phyloP scores from a whole-genome alignment of 2,888 invertebrate species.

The Mantis religiosa region DNA sequence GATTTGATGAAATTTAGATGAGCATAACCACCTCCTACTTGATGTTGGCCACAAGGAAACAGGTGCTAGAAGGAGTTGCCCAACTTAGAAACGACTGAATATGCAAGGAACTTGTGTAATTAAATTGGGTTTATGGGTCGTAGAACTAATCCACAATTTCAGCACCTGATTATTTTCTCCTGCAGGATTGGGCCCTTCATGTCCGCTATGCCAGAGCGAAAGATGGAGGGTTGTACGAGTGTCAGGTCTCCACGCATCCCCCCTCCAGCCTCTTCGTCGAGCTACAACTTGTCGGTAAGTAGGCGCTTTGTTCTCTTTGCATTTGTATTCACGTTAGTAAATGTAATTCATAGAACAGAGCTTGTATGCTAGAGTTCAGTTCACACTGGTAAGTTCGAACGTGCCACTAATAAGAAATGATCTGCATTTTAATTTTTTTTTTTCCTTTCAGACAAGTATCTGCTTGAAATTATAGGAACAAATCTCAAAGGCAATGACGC shows the following conservation, averaged over 20 bases:
- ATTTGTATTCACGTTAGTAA: no score
- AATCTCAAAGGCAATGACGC: no score
- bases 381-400: no score
- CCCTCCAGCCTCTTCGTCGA: slow-evolving; percentile 62
- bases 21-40: neutral
- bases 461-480: no score
- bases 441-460: no score
- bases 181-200: slow-evolving; percentile 62
- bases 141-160: slow-evolving; percentile 19
- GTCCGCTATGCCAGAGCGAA: slow-evolving; percentile 58
- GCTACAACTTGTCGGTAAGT: slow-evolving; percentile 61
- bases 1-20: neutral
- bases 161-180: slow-evolving; percentile 16
- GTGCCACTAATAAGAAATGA: no score
- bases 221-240: slow-evolving; percentile 65
- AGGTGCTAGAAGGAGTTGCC: neutral
- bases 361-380: no score
- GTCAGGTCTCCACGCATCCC: slow-evolving; percentile 63
- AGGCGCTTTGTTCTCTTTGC: no score
- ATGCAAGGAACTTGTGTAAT: slow-evolving; percentile 22
- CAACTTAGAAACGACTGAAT: slow-evolving; percentile 9
- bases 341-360: no score
- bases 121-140: slow-evolving; percentile 25
- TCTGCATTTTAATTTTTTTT: no score
- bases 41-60: neutral